phyloP scores from a whole-genome alignment of 2,888 invertebrate species.

The Minunthozetes semirufus region DNA sequence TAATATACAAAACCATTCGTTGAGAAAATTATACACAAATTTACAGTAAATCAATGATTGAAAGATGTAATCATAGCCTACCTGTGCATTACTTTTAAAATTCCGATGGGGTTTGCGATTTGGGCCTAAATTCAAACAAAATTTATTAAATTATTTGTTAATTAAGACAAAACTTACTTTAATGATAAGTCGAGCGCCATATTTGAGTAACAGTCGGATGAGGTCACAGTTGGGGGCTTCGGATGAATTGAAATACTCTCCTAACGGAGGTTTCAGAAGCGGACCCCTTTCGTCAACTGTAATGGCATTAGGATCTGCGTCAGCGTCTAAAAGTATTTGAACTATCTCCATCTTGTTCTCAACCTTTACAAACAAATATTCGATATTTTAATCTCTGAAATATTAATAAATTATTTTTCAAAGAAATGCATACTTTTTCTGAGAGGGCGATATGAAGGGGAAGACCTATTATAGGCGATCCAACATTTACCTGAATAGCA shows the following conservation, averaged over 20 bases:
- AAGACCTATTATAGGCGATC: slow-evolving; percentile 71
- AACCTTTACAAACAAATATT: no score
- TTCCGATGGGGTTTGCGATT: slow-evolving; percentile 73
- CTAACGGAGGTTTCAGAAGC: slow-evolving; percentile 67
- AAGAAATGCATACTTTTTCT: slow-evolving; percentile 50
- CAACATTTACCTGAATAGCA: slow-evolving; percentile 57
- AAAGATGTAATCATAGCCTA: slow-evolving; percentile 45
- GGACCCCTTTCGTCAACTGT: slow-evolving; percentile 64
- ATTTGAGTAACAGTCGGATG: slow-evolving; percentile 62
- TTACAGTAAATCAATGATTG: background rate
- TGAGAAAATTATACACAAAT: no score
- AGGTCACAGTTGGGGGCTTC: slow-evolving; percentile 61
- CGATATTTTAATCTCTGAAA: no score
- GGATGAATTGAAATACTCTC: slow-evolving; percentile 65
- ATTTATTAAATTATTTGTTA: slow-evolving; percentile 41
- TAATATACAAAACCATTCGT: no score
- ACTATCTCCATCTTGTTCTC: slow-evolving; percentile 55
- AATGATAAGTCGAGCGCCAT: slow-evolving; percentile 59
- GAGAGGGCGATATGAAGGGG: slow-evolving; percentile 66
- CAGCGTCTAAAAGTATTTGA: slow-evolving; percentile 48
- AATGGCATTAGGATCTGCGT: slow-evolving; percentile 57
- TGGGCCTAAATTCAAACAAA: slow-evolving; percentile 60
- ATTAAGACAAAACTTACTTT: slow-evolving; percentile 50
- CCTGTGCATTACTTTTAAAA: slow-evolving; percentile 69
- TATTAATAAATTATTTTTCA: no score